phyloP scores from a whole-genome alignment of 2,888 invertebrate species.

The Nezara viridula region DNA sequence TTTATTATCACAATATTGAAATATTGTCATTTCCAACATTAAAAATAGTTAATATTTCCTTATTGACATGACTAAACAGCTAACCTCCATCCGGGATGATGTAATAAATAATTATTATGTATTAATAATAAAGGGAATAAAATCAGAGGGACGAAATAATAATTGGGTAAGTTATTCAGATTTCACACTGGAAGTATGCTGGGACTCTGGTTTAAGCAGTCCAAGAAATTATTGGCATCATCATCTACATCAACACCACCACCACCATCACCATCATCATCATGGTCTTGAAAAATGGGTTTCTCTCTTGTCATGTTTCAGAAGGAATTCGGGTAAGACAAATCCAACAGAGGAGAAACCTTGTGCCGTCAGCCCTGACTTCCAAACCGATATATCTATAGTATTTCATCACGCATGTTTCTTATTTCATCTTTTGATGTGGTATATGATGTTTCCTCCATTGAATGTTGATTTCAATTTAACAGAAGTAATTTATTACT shows the following conservation, averaged over 20 bases:
- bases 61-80: not conserved
- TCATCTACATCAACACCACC: constrained; percentile 32
- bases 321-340: constrained; percentile 55
- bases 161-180: constrained; percentile 55
- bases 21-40: not conserved
- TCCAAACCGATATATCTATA: not conserved
- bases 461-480: not conserved
- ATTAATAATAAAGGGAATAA: not conserved
- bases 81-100: not conserved
- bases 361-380: constrained; percentile 35
- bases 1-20: not conserved
- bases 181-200: constrained; percentile 54
- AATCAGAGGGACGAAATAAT: not conserved
- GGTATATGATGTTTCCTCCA: not conserved
- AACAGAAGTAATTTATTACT: not conserved
- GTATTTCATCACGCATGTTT: constrained; percentile 6
- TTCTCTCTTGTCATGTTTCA: constrained; percentile 55
- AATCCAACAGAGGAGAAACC: not conserved
- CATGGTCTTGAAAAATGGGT: constrained; percentile 56
- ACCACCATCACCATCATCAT: constrained; percentile 57
- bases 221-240: constrained; percentile 41
- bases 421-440: not conserved
- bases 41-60: not conserved
- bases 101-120: not conserved
- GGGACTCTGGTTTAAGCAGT: constrained; percentile 55